A percentile compares a stretch with the other conserved stretches of the same genome.
Evolutionary conservation across 2,888 invertebrate genomes (phyloP).

Genomic region (Amblyteles armatorius): DNA sequence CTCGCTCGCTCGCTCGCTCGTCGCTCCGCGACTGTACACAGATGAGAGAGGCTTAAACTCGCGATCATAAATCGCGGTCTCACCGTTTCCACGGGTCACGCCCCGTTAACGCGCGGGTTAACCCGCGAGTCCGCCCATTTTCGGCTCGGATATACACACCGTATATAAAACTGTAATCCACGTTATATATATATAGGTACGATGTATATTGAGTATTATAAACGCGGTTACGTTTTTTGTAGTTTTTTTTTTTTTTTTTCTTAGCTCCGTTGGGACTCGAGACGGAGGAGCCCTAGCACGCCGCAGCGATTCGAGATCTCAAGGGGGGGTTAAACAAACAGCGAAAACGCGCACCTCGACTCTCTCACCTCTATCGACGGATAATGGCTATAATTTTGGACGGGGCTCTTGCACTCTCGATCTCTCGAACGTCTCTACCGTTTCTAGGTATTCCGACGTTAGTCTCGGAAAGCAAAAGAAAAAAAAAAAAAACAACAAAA

Average conservation of each 20-base stretch:
- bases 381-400: conserved; percentile 78
- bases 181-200: conserved; percentile 31
- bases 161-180: conserved; percentile 38
- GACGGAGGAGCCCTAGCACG: conserved; percentile 19
- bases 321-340: conserved; percentile 77
- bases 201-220: conserved; percentile 23
- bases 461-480: neutral
- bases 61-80: conserved; percentile 79
- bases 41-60: conserved; percentile 69
- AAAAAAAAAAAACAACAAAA: too few species aligned
- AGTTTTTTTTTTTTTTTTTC: neutral
- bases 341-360: conserved; percentile 66
- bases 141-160: conserved; percentile 64
- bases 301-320: conserved; percentile 50
- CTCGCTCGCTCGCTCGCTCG: conserved; percentile 21
- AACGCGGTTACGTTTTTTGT: neutral
- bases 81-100: conserved; percentile 76
- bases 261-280: neutral
- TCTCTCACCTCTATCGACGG: conserved; percentile 78
- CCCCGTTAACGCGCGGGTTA: conserved; percentile 79
- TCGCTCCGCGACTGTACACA: conserved; percentile 43
- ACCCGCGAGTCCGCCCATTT: conserved; percentile 75
- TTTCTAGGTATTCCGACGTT: neutral
- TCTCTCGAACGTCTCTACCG: conserved; percentile 16
- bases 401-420: conserved; percentile 61